These are phyloP conservation scores for Acridotheres tristis DNA, from an alignment of 2,797 vertebrate genomes.

Conservation along the genomic window DNA sequence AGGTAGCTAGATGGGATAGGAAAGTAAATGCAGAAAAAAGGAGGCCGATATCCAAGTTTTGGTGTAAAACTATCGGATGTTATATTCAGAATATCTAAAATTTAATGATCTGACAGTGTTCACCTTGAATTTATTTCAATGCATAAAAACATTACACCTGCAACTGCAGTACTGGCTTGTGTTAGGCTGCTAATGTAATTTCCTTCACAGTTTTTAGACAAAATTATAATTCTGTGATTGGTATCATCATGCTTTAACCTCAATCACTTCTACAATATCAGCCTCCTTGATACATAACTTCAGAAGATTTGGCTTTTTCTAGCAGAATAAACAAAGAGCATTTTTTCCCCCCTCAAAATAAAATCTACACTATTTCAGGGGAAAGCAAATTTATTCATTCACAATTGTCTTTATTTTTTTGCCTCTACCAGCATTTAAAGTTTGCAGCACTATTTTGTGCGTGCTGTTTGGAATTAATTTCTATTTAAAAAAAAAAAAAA, in stretches of 20 bases:
- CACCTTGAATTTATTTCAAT: neutral
- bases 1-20: neutral
- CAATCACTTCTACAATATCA: neutral
- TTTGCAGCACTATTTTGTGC: neutral
- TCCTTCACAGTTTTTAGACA: neutral
- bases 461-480: neutral
- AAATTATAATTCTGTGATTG: neutral
- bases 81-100: neutral
- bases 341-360: accelerated
- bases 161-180: neutral
- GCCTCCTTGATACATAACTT: neutral
- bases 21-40: neutral
- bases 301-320: neutral
- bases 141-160: neutral
- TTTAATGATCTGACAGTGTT: neutral
- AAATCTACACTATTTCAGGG: neutral
- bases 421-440: neutral
- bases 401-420: neutral
- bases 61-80: neutral
- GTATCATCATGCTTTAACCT: neutral
- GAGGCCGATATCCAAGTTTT: neutral
- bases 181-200: neutral
- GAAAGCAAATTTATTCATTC: neutral
- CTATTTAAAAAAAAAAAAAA: neutral
- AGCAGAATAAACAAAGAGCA: neutral